Evolutionary conservation across 2,888 invertebrate species (phyloP).

Genomic region (Mythimna loreyi): DNA sequence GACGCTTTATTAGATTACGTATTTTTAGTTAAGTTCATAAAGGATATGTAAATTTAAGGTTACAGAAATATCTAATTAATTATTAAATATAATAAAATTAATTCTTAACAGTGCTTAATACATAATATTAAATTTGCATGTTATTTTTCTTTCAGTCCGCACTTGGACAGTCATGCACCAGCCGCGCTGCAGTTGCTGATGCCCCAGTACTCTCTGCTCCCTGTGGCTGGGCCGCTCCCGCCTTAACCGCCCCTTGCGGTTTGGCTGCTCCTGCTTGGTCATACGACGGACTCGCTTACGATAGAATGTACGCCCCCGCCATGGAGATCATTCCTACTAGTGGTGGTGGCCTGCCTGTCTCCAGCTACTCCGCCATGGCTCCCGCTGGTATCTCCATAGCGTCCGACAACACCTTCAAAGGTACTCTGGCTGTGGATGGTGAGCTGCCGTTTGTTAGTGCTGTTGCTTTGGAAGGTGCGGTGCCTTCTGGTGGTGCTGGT

Average conservation of each 20-base stretch:
- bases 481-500: constrained; percentile 73
- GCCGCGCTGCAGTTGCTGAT: constrained; percentile 38
- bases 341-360: constrained; percentile 50
- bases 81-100: no score
- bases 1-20: no score
- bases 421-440: constrained; percentile 65
- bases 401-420: constrained; percentile 61
- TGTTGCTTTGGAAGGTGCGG: constrained; percentile 71
- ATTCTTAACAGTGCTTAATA: no score
- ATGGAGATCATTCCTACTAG: constrained; percentile 41
- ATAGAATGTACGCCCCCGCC: constrained; percentile 8
- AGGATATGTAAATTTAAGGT: no score
- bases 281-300: constrained; percentile 17
- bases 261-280: constrained; percentile 4
- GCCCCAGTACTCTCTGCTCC: constrained; percentile 15
- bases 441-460: constrained; percentile 72
- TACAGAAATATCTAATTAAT: no score
- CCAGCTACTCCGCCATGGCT: constrained; percentile 17
- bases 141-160: constrained; percentile 26
- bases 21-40: no score
- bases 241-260: background rate
- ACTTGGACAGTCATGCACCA: constrained; percentile 34
- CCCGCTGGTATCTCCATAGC: constrained; percentile 45
- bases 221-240: constrained; percentile 10
- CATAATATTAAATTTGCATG: no score